Conservation (phyloP, 2,797 vertebrate genomes). For the Siniperca obscura region DNA sequence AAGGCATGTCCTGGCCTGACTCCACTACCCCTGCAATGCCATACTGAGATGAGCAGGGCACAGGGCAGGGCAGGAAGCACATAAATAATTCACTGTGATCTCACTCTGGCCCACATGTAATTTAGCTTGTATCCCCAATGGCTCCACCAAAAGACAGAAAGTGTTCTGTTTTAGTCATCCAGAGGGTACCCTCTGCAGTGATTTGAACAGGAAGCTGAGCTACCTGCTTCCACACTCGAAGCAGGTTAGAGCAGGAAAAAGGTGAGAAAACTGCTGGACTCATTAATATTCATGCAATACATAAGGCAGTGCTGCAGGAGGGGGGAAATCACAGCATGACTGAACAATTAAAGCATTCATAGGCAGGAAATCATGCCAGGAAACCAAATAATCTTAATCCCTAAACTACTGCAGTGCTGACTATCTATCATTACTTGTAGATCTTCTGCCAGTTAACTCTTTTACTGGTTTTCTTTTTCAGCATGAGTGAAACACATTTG, state of each 20-base stretch:
- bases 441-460: neutral
- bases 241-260: slow-evolving; percentile 26
- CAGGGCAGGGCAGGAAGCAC: slow-evolving; percentile 50
- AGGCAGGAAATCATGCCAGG: slow-evolving; percentile 24
- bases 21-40: slow-evolving; percentile 40
- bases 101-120: slow-evolving; percentile 65
- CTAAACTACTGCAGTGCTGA: slow-evolving; percentile 4
- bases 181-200: slow-evolving; percentile 10
- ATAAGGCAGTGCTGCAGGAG: slow-evolving; percentile 10
- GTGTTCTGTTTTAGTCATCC: slow-evolving; percentile 41
- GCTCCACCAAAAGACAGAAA: slow-evolving; percentile 51
- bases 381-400: slow-evolving; percentile 29
- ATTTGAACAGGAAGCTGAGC: slow-evolving; percentile 42
- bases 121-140: slow-evolving; percentile 66
- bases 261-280: slow-evolving; percentile 38
- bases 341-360: slow-evolving; percentile 47
- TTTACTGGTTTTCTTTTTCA: neutral
- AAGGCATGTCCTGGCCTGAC: slow-evolving; percentile 59
- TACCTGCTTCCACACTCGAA: slow-evolving; percentile 13
- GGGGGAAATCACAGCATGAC: slow-evolving; percentile 18
- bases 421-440: neutral
- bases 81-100: slow-evolving; percentile 74
- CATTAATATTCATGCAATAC: slow-evolving; percentile 43
- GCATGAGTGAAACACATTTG: neutral
- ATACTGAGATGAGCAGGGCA: slow-evolving; percentile 42